Evolutionary conservation across 2,113 vertebrate species (phyloP).

Genomic region (Plecotus auritus): DNA sequence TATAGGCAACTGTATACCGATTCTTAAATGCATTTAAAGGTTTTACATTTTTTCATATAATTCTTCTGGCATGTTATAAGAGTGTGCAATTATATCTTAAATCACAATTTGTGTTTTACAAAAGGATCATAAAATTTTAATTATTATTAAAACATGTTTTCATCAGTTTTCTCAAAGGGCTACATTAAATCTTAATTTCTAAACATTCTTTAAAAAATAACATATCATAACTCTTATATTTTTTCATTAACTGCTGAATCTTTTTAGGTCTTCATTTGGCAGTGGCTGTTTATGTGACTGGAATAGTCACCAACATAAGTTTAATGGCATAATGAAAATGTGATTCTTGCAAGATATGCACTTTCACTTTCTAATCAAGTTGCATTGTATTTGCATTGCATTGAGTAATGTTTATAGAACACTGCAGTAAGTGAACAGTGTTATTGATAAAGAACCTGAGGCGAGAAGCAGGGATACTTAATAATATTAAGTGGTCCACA

Average conservation of each 20-base stretch:
- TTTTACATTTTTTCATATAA: neutral
- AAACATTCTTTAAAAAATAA: neutral
- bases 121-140: neutral
- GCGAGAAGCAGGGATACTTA: neutral
- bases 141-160: neutral
- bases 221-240: neutral
- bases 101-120: neutral
- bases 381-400: constrained; percentile 56
- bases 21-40: neutral
- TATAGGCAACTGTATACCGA: neutral
- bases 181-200: neutral
- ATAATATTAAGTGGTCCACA: neutral
- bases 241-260: neutral
- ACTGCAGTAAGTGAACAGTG: neutral
- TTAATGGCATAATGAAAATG: constrained; percentile 29
- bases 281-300: neutral
- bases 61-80: neutral
- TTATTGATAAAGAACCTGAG: constrained; percentile 39
- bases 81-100: neutral
- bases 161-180: neutral
- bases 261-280: neutral
- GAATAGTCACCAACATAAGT: neutral
- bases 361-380: constrained; percentile 63
- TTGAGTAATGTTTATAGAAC: constrained; percentile 38
- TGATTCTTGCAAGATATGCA: constrained; percentile 44